Evolutionary conservation across 2,113 vertebrate species (phyloP).

Genomic region (Uropsilus gracilis): DNA sequence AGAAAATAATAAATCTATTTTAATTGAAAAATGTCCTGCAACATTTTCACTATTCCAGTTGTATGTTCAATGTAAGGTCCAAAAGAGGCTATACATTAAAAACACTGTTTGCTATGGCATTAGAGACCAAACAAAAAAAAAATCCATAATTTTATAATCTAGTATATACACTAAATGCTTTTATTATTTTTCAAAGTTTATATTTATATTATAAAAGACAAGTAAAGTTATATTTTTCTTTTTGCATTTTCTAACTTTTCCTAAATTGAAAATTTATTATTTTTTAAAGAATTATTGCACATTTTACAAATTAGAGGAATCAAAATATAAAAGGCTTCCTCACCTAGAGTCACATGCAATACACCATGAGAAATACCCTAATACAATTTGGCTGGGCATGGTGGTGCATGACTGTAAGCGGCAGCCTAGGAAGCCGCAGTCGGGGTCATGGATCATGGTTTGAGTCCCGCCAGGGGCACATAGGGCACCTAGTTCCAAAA

Average conservation of each 20-base stretch:
- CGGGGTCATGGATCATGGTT: too few relatives aligned
- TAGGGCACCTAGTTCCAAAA: too few relatives aligned
- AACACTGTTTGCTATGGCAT: neutral
- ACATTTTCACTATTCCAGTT: neutral
- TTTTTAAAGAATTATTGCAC: neutral
- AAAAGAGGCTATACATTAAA: neutral
- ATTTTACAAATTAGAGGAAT: conserved; percentile 5
- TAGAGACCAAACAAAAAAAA: neutral
- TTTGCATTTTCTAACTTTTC: conserved; percentile 1
- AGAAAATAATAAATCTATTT: neutral
- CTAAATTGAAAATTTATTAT: neutral
- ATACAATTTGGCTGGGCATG: too few relatives aligned
- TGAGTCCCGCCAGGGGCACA: too few relatives aligned
- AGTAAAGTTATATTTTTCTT: neutral
- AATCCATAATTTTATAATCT: neutral
- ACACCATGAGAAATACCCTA: neutral
- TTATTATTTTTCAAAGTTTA: neutral
- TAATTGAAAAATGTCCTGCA: neutral
- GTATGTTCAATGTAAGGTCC: neutral
- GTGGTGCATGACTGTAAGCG: too few relatives aligned
- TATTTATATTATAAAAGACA: neutral
- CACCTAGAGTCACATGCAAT: neutral
- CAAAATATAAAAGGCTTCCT: neutral
- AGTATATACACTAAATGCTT: neutral
- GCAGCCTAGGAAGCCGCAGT: too few relatives aligned